Evolutionary conservation across 2,888 invertebrate species (phyloP).

Genomic region (Ennomos fuscantarius): DNA sequence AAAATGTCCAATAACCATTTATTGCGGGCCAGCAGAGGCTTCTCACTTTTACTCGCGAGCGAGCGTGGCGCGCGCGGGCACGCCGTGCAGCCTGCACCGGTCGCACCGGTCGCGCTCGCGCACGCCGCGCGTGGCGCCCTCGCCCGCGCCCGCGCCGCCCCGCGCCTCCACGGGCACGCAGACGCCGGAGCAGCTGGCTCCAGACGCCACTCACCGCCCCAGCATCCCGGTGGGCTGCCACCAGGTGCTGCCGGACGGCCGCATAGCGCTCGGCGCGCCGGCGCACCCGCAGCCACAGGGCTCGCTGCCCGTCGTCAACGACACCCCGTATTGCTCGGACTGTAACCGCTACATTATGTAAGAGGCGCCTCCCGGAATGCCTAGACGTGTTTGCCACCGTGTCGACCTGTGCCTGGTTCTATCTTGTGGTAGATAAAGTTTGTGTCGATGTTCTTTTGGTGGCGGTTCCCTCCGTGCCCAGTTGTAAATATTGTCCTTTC

Average conservation of each 20-base stretch:
- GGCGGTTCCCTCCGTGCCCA: conserved; percentile 49
- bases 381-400: conserved; percentile 83
- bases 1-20: conserved; percentile 60
- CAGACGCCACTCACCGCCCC: conserved; percentile 72
- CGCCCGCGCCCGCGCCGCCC: conserved; percentile 67
- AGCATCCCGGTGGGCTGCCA: conserved; percentile 84
- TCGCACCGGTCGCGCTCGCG: conserved; percentile 75
- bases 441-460: conserved; percentile 58
- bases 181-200: conserved; percentile 62
- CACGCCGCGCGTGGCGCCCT: conserved; percentile 72
- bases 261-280: conserved; percentile 76
- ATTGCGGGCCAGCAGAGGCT: conserved; percentile 78
- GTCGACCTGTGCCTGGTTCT: conserved; percentile 79
- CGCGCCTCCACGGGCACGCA: conserved; percentile 76
- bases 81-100: conserved; percentile 86
- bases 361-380: conserved; percentile 84
- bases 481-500: conserved; percentile 38
- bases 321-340: conserved; percentile 90
- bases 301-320: conserved; percentile 78
- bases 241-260: conserved; percentile 80
- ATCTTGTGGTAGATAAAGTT: conserved; percentile 63
- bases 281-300: conserved; percentile 57
- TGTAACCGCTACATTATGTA: conserved; percentile 96
- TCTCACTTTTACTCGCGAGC: conserved; percentile 90
- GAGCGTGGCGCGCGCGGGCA: conserved; percentile 90